A percentile compares a stretch with the other conserved stretches of the same genome.
phyloP scores from a whole-genome alignment of 2,888 invertebrate species.

The Heliconius ismenius region DNA sequence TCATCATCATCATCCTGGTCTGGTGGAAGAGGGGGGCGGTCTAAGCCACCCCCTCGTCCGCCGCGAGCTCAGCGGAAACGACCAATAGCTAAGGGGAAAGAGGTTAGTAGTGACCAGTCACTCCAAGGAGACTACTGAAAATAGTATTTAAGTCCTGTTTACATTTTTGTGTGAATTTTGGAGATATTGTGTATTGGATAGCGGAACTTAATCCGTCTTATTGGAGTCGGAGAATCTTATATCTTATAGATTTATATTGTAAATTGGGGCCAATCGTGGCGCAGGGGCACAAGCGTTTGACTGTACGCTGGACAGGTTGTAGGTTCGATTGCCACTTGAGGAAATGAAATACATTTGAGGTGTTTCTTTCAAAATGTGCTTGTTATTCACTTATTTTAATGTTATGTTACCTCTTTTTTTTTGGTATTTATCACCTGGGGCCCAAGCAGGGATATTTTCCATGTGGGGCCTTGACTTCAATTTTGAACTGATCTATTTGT shows the following conservation, averaged over 20 bases:
- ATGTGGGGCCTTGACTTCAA: no score
- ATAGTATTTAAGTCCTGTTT: no score
- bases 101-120: conserved; percentile 51
- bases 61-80: conserved; percentile 61
- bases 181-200: not conserved
- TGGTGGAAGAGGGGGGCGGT: conserved; percentile 58
- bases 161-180: no score
- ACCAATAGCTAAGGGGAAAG: conserved; percentile 72
- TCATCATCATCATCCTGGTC: conserved; percentile 72
- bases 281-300: no score
- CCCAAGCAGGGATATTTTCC: no score
- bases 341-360: no score
- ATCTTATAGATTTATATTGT: not conserved
- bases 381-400: no score
- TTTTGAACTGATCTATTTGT: no score
- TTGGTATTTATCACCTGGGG: no score
- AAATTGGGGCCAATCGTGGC: no score
- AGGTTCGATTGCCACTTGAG: not conserved
- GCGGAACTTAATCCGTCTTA: not conserved
- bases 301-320: not conserved
- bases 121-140: not conserved
- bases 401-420: no score
- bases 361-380: no score
- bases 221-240: not conserved
- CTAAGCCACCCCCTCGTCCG: conserved; percentile 56